Conservation (phyloP, 2,888 invertebrate species). For the Volucella inflata region DNA sequence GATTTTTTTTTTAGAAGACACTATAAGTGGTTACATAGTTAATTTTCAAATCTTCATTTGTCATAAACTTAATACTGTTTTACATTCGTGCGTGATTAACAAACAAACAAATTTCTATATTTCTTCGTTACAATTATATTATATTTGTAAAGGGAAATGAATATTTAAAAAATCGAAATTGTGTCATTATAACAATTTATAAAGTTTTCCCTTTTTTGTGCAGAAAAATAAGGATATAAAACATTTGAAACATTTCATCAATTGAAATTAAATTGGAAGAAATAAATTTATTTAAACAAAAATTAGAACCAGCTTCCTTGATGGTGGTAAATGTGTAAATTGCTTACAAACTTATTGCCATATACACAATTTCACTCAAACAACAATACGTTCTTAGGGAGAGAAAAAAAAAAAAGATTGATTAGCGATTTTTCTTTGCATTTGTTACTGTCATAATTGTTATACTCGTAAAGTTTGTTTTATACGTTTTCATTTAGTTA, state of each 20-base stretch:
- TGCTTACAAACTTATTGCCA: slow-evolving; percentile 14
- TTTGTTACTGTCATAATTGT: slow-evolving; percentile 27
- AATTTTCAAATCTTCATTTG: background rate
- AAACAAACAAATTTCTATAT: slow-evolving; percentile 17
- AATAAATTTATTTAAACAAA: slow-evolving; percentile 51
- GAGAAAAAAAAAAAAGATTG: no score
- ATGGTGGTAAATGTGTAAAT: slow-evolving; percentile 9
- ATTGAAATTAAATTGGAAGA: slow-evolving; percentile 53
- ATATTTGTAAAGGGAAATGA: slow-evolving; percentile 13
- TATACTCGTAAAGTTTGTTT: slow-evolving; percentile 11
- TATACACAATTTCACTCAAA: slow-evolving; percentile 10
- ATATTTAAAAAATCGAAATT: slow-evolving; percentile 17
- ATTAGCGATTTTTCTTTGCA: background rate
- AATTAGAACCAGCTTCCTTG: slow-evolving; percentile 65
- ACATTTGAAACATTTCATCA: slow-evolving; percentile 1
- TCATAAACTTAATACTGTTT: slow-evolving; percentile 68
- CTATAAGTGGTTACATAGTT: slow-evolving; percentile 28
- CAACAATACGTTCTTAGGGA: background rate
- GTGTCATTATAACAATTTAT: background rate
- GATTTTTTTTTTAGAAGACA: background rate
- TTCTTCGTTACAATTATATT: slow-evolving; percentile 8
- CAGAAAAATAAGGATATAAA: slow-evolving; percentile 12
- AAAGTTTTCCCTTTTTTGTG: slow-evolving; percentile 62
- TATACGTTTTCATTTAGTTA: background rate
- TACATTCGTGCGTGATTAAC: slow-evolving; percentile 52